Evolutionary conservation across 2,888 invertebrate species (phyloP).

Genomic region (Amphipyra tragopoginis): DNA sequence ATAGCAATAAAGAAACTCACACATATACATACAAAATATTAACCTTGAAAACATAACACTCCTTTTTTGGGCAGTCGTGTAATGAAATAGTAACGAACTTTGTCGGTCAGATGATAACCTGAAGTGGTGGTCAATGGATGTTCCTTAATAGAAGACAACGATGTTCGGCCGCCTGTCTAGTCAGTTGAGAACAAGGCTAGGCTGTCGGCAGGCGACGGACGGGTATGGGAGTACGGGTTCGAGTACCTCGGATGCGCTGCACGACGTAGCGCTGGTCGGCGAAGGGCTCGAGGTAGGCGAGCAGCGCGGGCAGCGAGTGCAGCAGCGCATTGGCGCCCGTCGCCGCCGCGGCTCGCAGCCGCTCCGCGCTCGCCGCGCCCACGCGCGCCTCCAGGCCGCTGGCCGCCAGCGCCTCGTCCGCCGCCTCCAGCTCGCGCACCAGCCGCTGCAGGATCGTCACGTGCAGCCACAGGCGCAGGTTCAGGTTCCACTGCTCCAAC

Average conservation of each 20-base stretch:
- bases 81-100: too few relatives aligned
- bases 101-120: too few relatives aligned
- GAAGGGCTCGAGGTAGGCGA: conserved; percentile 94
- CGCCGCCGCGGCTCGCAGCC: conserved; percentile 61
- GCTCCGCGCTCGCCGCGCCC: conserved; percentile 73
- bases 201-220: too few relatives aligned
- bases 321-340: conserved; percentile 20
- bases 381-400: conserved; percentile 60
- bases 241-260: conserved; percentile 91
- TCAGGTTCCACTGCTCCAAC: conserved; percentile 93
- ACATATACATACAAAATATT: too few relatives aligned
- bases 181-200: too few relatives aligned
- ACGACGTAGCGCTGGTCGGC: conserved; percentile 96
- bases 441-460: conserved; percentile 94
- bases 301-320: conserved; percentile 91
- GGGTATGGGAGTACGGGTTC: not conserved
- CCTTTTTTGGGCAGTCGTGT: too few relatives aligned
- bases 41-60: too few relatives aligned
- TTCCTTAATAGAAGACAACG: too few relatives aligned
- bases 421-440: conserved; percentile 92
- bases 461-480: conserved; percentile 92
- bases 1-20: too few relatives aligned
- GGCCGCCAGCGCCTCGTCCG: conserved; percentile 92
- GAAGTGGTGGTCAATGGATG: too few relatives aligned
- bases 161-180: too few relatives aligned